Evolutionary conservation across 1,140 invertebrate genomes (phyloP).

Genomic region (Thaumatotibia leucotreta): DNA sequence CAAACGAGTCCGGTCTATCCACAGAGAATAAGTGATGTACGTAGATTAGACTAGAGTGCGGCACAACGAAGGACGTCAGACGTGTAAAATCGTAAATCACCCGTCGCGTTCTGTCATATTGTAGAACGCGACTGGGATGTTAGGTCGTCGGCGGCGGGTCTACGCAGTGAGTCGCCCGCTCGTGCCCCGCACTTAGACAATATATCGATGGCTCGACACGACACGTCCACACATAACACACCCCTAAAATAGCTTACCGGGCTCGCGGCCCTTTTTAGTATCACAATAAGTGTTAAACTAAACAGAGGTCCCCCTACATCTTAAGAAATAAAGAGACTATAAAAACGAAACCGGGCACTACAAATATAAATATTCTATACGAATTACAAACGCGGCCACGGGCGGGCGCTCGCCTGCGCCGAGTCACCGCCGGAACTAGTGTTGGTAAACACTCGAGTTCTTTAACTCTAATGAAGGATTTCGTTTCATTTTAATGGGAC

Average conservation of each 20-base stretch:
- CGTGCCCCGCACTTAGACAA: background rate
- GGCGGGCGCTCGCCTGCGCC: background rate
- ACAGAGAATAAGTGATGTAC: background rate
- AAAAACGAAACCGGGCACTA: conserved; percentile 45
- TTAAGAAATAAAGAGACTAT: conserved; percentile 56
- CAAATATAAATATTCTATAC: conserved; percentile 37
- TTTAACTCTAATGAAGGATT: no score
- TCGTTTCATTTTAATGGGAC: no score
- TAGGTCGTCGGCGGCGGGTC: background rate
- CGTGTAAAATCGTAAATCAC: background rate
- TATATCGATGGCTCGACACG: background rate
- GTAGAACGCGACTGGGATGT: background rate
- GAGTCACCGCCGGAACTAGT: no score
- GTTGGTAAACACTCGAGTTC: no score
- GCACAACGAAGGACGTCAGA: background rate
- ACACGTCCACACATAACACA: conserved; percentile 6
- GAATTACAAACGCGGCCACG: conserved; percentile 21
- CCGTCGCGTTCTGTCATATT: background rate
- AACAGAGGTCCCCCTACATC: conserved; percentile 54
- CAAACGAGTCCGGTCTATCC: background rate
- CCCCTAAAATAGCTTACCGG: conserved; percentile 50
- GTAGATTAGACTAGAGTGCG: background rate
- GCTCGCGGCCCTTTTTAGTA: conserved; percentile 59
- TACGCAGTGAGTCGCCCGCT: background rate
- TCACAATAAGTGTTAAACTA: conserved; percentile 69